A percentile compares a stretch with the other conserved stretches of the same genome.
Conservation (phyloP, 2,888 invertebrate genomes). For the Ashinkailepas kermadecensis region DNA sequence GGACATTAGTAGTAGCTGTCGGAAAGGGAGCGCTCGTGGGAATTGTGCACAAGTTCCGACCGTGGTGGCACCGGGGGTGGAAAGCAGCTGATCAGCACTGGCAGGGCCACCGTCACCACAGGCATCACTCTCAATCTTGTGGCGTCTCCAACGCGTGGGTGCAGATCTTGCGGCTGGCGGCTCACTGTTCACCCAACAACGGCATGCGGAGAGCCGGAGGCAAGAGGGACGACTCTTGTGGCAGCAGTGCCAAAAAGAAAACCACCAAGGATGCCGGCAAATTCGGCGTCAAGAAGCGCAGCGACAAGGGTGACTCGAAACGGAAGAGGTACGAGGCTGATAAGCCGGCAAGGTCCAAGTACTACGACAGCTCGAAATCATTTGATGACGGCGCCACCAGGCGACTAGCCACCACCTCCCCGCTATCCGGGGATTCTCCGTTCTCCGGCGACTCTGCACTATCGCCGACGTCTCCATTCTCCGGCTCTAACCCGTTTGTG, state of each 20-base stretch:
- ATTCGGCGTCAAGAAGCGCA: background rate
- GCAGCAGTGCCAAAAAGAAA: background rate
- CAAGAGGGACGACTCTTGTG: background rate
- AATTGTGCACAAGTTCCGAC: too few species aligned
- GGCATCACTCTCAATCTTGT: too few species aligned
- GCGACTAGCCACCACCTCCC: background rate
- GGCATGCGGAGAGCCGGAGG: background rate
- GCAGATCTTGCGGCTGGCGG: too few species aligned
- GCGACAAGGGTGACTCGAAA: background rate
- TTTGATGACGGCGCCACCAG: background rate
- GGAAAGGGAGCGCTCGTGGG: too few species aligned
- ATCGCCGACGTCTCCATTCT: background rate
- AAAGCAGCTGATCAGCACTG: too few species aligned
- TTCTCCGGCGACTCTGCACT: background rate
- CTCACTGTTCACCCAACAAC: too few species aligned
- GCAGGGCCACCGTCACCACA: too few species aligned
- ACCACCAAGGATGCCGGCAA: background rate
- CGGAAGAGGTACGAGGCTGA: background rate
- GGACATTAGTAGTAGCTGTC: too few species aligned
- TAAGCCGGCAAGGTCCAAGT: background rate
- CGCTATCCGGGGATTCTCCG: background rate
- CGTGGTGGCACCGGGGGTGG: too few species aligned
- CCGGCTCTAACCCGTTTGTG: background rate
- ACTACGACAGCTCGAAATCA: background rate
- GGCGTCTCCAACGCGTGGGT: too few species aligned